Evolutionary conservation across 2,888 invertebrate species (phyloP), one percentile per base, ranked within the genome.

Genomic region (Altica lythri): DNA sequence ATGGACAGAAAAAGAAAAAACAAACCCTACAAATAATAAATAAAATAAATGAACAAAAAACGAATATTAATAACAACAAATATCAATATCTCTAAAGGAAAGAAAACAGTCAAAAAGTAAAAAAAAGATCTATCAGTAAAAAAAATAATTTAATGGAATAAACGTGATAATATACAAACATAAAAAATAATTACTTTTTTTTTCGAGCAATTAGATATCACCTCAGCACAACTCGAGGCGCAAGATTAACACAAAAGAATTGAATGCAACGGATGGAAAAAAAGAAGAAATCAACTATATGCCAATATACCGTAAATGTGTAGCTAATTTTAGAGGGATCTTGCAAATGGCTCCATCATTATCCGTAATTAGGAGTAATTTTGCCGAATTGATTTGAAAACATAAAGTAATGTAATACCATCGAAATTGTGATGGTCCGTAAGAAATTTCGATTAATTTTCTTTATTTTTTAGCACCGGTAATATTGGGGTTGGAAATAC

Each of bases 321-420:
- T 53, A 37, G 62, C 55, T 64, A 64, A 62, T 64, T 64, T 63
- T 35, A 62, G 52, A 42, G 55, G 37, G 48, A 54, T 53, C 60
- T 54, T 60, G 64, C 62, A 67, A 69, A 70, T 67, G 63, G 66
- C 67, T 64, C 66, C 62, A 66, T 70, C 68, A 74, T 74, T 73
- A 73, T 70, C 61, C 62, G 68, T 69, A 71, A 73, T 73, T 72
- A 74, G 71, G 68, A 62, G 62, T 67, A 73, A 72, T 74, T 68
- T 67, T 63, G 63, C 58, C 59, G 69, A 69, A 72, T 70, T 71
- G 72, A 72, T 72, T 73, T 70, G 68, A 65, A 68, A 69, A 68
- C 67, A 62, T 64, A 63, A 66, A 67, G 67, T 65, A 68, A 68
- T 67, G 66, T 66, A 65, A 67, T 67, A 63, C 64, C 55, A 63